Evolutionary conservation across 2,888 invertebrate species (phyloP), one percentile per base, ranked within the genome.

Genomic region (Luperina testacea): DNA sequence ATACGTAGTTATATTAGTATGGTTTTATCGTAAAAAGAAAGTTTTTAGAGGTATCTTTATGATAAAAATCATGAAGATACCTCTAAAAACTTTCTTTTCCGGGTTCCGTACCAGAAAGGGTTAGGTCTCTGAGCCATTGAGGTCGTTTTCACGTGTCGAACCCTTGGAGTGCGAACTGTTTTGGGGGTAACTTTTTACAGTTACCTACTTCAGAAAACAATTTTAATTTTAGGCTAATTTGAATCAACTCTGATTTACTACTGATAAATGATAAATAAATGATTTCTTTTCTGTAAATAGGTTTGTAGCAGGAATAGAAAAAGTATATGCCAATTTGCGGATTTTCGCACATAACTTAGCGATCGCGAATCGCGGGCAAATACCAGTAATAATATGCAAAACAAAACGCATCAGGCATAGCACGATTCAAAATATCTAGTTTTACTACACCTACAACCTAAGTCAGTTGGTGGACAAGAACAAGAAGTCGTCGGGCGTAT

Each of bases 401-500:
- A 59, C 20, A 67, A 79, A 53, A 61, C n/a, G 9, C 2, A 0
- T 53, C 9, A 1, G 32, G 20, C 20, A 61, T 13, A 24, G 20
- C 51, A 68, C 24, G 20, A 61, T 9, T 27, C 9, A 53, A 42
- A 67, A 57, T 63, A 67, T 69, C 2, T 48, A 75, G 38, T 57
- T 65, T 61, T 70, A 48, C 11, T 67, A 74, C 8, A 32, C 32
- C 24, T 13, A 8, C n/a, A 45, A 24, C 15, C 48, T 53, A 63
- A 69, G 45, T 32, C 48, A 51, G 48, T 53, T 48, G 61, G 59
- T 83, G 72, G 78, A 75, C 73, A 81, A 81, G 71, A 83, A 75
- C 73, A 81, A 81, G 71, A 83, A 57, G 72, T 83, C 67, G 74
- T 75, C 73, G 20, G 72, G 51, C 61, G 70, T 72, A 72, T 72